Conservation (phyloP, 1,140 invertebrate species). For the Eurosta solidaginis region DNA sequence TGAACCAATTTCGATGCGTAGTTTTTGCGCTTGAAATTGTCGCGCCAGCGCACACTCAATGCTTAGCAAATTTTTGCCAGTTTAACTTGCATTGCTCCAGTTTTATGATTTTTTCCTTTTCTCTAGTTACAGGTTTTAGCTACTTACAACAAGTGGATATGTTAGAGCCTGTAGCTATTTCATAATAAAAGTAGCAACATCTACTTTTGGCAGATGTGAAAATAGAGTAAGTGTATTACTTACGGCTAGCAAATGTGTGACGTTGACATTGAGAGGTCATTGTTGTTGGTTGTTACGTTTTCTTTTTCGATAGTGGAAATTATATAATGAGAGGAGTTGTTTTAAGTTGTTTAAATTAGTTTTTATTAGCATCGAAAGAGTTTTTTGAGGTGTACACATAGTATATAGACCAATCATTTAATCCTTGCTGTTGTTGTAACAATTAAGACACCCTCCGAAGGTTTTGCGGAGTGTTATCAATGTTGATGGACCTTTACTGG, state of each 20-base stretch:
- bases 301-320: conserved; percentile 3
- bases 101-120: conserved; percentile 16
- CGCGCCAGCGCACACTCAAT: not conserved
- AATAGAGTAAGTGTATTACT: not conserved
- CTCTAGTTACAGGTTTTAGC: not conserved
- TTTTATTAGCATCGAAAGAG: not conserved
- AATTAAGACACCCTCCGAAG: no score
- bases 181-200: not conserved
- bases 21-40: not conserved
- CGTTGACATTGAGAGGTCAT: conserved; percentile 11
- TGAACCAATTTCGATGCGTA: not conserved
- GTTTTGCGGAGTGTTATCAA: no score
- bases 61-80: conserved; percentile 5
- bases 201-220: not conserved
- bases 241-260: not conserved
- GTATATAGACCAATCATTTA: no score
- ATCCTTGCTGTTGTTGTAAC: no score
- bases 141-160: no score
- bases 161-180: conserved; percentile 12
- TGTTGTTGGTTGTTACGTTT: not conserved
- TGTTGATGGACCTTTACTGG: no score
- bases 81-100: conserved; percentile 17
- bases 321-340: not conserved
- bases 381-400: no score
- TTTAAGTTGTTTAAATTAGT: not conserved